Evolutionary conservation across 2,797 vertebrate species (phyloP).

Genomic region (Jordanella pulchra): DNA sequence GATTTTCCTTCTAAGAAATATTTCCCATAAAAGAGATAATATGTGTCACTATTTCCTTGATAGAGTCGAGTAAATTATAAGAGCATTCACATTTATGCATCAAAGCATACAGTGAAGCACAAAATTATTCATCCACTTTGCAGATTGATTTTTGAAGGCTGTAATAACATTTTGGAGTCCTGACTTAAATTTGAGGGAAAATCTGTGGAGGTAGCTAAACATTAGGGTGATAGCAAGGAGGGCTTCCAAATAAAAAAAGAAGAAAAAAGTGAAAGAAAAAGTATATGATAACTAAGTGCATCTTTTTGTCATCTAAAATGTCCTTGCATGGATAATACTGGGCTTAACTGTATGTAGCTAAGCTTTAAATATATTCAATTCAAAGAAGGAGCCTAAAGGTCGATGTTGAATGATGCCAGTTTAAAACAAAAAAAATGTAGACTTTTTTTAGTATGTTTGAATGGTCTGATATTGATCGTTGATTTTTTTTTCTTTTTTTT

Average conservation of each 20-base stretch:
- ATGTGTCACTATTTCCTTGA: neutral
- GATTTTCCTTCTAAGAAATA: neutral
- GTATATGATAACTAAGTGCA: no score
- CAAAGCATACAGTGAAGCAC: neutral
- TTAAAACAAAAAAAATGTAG: no score
- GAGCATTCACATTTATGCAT: neutral
- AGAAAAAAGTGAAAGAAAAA: no score
- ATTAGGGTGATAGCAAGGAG: slow-evolving; percentile 2
- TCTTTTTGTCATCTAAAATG: neutral
- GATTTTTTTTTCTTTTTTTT: neutral
- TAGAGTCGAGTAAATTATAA: neutral
- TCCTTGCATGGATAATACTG: no score
- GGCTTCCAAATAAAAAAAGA: neutral
- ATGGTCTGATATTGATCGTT: no score
- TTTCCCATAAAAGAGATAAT: neutral
- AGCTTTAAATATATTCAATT: no score
- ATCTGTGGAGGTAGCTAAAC: neutral
- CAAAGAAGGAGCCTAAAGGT: no score
- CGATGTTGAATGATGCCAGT: no score
- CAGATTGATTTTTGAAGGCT: neutral
- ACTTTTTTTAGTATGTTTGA: no score
- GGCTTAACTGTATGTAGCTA: no score
- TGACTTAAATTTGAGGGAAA: neutral
- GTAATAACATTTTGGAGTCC: neutral
- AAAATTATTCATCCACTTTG: neutral